A percentile compares a stretch with the other conserved stretches of the same genome.
Evolutionary conservation across 2,888 invertebrate genomes (phyloP).

Genomic region (Brachypterus glaber): DNA sequence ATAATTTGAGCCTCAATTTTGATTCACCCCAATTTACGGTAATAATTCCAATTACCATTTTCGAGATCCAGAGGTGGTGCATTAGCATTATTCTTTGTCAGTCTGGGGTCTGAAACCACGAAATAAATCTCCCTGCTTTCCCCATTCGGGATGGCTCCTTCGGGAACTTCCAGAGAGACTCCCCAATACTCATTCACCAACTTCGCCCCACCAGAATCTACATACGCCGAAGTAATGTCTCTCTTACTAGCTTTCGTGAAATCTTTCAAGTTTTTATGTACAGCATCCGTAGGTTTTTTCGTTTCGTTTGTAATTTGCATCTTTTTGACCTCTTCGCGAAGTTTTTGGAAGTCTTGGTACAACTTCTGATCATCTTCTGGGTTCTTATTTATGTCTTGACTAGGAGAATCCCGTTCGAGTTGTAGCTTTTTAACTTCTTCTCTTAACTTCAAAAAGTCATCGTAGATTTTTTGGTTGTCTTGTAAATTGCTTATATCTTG

Average conservation of each 20-base stretch:
- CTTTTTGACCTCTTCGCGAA: background rate
- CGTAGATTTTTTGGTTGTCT: constrained; percentile 2
- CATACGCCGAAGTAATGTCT: constrained; percentile 45
- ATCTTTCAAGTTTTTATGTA: constrained; percentile 12
- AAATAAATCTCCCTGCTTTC: constrained; percentile 88
- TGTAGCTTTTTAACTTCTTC: background rate
- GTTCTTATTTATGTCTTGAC: constrained; percentile 36
- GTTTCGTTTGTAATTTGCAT: background rate
- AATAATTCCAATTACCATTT: constrained; percentile 80
- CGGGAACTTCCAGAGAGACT: constrained; percentile 80
- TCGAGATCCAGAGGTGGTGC: constrained; percentile 82
- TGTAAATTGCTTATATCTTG: background rate
- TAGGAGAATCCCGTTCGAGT: constrained; percentile 18
- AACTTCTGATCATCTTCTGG: constrained; percentile 31
- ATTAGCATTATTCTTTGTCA: constrained; percentile 35
- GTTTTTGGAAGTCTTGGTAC: constrained; percentile 1
- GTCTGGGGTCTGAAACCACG: constrained; percentile 73
- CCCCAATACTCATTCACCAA: constrained; percentile 83
- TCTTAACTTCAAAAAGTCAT: background rate
- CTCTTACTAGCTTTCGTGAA: constrained; percentile 34
- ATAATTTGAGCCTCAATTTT: too few species aligned
- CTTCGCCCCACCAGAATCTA: constrained; percentile 71
- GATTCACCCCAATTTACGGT: too few species aligned
- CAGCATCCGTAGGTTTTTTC: background rate
- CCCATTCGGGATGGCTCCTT: constrained; percentile 75